These are phyloP conservation scores for Anadara kagoshimensis DNA, from an alignment of 1,140 invertebrate species.

Conservation along the genomic window DNA sequence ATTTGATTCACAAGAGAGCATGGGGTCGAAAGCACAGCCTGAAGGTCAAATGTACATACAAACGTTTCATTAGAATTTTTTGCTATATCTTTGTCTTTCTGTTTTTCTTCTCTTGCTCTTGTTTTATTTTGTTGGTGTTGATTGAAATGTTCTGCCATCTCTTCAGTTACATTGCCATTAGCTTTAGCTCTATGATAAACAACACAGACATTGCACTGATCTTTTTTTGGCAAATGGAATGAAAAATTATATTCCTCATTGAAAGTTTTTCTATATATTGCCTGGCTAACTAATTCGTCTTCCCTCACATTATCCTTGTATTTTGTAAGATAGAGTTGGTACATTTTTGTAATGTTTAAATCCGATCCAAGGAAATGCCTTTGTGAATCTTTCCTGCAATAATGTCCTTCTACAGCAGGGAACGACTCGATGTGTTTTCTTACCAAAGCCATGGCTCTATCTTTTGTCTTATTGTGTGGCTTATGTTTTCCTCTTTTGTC, in stretches of 20 bases:
- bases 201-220: slow-evolving; percentile 5
- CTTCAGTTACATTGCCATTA: background rate
- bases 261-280: slow-evolving; percentile 19
- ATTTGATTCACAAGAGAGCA: slow-evolving; percentile 11
- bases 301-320: slow-evolving; percentile 2
- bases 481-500: slow-evolving; percentile 22
- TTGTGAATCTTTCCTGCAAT: slow-evolving; percentile 38
- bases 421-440: slow-evolving; percentile 46
- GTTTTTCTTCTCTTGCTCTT: slow-evolving; percentile 17
- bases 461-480: slow-evolving; percentile 34
- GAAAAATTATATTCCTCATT: slow-evolving; percentile 20
- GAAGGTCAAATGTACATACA: slow-evolving; percentile 20
- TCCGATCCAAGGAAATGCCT: slow-evolving; percentile 34
- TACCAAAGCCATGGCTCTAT: slow-evolving; percentile 10
- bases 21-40: slow-evolving; percentile 17
- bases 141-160: background rate
- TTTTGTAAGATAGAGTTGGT: slow-evolving; percentile 36
- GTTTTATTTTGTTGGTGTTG: slow-evolving; percentile 17
- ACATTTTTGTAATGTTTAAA: slow-evolving; percentile 41
- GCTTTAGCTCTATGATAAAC: background rate
- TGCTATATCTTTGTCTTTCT: slow-evolving; percentile 14
- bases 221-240: slow-evolving; percentile 21
- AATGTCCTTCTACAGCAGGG: slow-evolving; percentile 42
- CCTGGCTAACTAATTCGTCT: slow-evolving; percentile 4
- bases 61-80: background rate